These are phyloP conservation scores for Patella depressa DNA, from an alignment of 2,888 invertebrate species.

Conservation along the genomic window DNA sequence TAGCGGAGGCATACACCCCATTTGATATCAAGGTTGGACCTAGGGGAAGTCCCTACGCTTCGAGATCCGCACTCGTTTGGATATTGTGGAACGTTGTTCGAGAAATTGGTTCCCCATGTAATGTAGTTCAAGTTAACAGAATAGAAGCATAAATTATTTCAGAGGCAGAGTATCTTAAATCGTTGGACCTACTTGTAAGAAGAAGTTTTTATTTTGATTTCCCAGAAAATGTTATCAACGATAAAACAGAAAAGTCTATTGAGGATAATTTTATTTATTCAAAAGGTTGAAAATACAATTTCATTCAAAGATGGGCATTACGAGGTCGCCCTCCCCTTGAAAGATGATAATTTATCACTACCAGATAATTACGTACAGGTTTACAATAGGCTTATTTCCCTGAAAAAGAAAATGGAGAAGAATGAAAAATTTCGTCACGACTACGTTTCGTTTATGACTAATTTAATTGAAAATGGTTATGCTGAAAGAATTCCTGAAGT, in stretches of 20 bases:
- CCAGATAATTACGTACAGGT: background rate
- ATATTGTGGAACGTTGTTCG: constrained; percentile 1
- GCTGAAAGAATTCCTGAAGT: constrained; percentile 18
- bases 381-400: constrained; percentile 8
- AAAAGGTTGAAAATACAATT: background rate
- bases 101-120: background rate
- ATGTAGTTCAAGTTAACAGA: background rate
- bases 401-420: constrained; percentile 19
- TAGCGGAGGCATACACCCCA: constrained; percentile 24
- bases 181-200: background rate
- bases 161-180: constrained; percentile 6
- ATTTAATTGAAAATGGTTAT: constrained; percentile 25
- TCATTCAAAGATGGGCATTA: background rate
- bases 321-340: background rate
- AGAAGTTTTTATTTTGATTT: background rate
- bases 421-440: constrained; percentile 10
- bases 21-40: constrained; percentile 16
- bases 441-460: constrained; percentile 21
- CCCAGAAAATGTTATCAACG: background rate
- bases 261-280: background rate
- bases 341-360: background rate
- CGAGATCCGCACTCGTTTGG: constrained; percentile 17
- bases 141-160: background rate
- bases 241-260: background rate
- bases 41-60: constrained; percentile 17